Conservation (phyloP, 2,888 invertebrate species). For the Dendrolimus pini region DNA sequence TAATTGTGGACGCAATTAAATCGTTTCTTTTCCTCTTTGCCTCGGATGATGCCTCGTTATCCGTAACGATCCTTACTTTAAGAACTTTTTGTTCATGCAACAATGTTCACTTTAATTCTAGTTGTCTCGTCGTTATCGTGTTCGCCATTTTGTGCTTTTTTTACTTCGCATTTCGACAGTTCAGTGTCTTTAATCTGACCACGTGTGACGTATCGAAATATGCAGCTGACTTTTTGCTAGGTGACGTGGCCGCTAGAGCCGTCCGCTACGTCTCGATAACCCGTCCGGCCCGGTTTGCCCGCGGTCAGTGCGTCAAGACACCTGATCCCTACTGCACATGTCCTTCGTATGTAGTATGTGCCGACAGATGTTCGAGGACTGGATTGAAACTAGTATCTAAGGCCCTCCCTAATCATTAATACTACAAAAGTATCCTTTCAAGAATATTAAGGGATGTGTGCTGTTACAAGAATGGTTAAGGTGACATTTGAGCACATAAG, state of each 20-base stretch:
- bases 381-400: conserved; percentile 26
- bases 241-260: conserved; percentile 5
- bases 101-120: conserved; percentile 39
- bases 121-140: conserved; percentile 25
- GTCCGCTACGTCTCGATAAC: conserved; percentile 39
- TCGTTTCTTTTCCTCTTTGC: conserved; percentile 48
- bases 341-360: conserved; percentile 32
- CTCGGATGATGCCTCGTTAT: conserved; percentile 39
- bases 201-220: too few species aligned
- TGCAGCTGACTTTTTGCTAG: not conserved
- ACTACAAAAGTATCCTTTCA: too few species aligned
- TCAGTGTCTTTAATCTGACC: too few species aligned
- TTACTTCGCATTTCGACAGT: conserved; percentile 38
- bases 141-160: conserved; percentile 29
- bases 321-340: conserved; percentile 65
- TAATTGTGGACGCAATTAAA: conserved; percentile 60
- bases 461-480: too few species aligned
- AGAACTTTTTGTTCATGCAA: conserved; percentile 36
- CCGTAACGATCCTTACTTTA: conserved; percentile 37
- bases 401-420: not conserved
- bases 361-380: conserved; percentile 52
- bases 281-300: conserved; percentile 53
- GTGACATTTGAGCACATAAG: too few species aligned
- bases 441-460: too few species aligned
- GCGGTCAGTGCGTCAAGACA: conserved; percentile 69